phyloP scores from a whole-genome alignment of 2,113 vertebrate genomes.

The Mustela lutreola region DNA sequence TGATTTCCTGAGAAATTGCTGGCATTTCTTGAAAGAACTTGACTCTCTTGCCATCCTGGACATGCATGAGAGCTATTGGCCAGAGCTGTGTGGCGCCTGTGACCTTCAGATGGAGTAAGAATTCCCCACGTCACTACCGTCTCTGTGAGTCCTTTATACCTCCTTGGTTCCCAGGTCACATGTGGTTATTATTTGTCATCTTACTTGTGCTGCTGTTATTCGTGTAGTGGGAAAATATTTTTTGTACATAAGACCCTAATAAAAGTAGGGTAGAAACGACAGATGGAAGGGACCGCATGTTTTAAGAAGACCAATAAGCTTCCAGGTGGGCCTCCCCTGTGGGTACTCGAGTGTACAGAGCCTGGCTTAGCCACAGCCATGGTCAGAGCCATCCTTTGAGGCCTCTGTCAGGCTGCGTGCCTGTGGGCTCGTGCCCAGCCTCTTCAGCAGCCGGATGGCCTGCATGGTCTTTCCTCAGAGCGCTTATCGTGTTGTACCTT shows the following conservation, averaged over 20 bases:
- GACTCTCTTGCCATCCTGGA: not conserved
- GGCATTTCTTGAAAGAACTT: not conserved
- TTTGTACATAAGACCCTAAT: not conserved
- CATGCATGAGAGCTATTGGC: fast-evolving
- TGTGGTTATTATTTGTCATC: not conserved
- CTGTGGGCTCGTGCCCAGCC: not conserved
- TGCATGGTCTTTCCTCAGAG: not conserved
- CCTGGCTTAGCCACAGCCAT: fast-evolving
- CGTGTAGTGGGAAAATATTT: not conserved
- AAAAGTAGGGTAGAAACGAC: not conserved
- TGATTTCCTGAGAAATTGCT: conserved; percentile 12
- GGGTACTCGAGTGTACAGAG: no score
- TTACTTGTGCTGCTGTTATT: not conserved
- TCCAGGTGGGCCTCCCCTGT: fast-evolving
- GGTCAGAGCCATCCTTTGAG: no score
- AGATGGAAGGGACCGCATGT: not conserved
- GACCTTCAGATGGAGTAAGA: not conserved
- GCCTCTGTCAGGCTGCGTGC: no score
- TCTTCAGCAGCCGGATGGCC: not conserved
- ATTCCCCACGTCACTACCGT: not conserved
- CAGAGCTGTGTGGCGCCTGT: fast-evolving
- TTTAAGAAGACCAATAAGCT: not conserved
- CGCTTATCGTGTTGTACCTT: fast-evolving
- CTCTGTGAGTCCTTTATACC: not conserved
- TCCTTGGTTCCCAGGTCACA: fast-evolving